Conservation (phyloP, 1,140 invertebrate genomes). For the Vanessa atalanta region DNA sequence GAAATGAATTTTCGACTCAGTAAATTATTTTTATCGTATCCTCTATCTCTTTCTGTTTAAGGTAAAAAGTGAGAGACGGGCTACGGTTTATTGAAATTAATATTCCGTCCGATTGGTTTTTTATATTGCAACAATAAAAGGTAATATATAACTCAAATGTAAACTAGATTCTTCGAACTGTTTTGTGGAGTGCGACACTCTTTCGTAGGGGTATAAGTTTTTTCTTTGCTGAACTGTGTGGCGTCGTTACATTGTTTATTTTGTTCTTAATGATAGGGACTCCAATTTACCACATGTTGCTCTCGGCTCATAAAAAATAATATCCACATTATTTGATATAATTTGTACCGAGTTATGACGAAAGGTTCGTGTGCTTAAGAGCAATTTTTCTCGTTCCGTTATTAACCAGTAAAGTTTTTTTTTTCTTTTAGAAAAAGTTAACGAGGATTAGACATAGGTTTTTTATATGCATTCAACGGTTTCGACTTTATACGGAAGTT, state of each 20-base stretch:
- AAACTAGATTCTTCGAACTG: constrained; percentile 35
- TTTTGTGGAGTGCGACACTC: constrained; percentile 55
- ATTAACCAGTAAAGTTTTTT: constrained; percentile 60
- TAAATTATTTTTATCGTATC: constrained; percentile 45
- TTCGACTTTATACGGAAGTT: constrained; percentile 14
- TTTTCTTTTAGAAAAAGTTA: constrained; percentile 56
- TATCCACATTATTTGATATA: constrained; percentile 73
- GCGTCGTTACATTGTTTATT: constrained; percentile 72
- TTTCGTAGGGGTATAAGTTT: constrained; percentile 56
- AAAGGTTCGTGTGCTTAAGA: constrained; percentile 68
- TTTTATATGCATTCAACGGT: constrained; percentile 29
- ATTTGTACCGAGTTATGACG: constrained; percentile 70
- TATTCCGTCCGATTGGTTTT: constrained; percentile 41
- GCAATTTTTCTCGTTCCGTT: constrained; percentile 61
- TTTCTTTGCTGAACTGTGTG: constrained; percentile 55
- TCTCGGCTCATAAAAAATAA: constrained; percentile 65
- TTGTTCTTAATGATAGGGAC: constrained; percentile 62
- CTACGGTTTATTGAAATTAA: constrained; percentile 44
- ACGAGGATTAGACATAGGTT: constrained; percentile 51
- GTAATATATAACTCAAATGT: constrained; percentile 35
- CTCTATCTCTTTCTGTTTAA: constrained; percentile 33
- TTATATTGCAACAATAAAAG: constrained; percentile 48
- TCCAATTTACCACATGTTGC: constrained; percentile 75
- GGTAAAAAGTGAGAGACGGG: constrained; percentile 19
- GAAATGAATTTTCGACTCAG: constrained; percentile 41